Evolutionary conservation across 1,140 invertebrate genomes (phyloP).

Genomic region (Cydia pomonella): DNA sequence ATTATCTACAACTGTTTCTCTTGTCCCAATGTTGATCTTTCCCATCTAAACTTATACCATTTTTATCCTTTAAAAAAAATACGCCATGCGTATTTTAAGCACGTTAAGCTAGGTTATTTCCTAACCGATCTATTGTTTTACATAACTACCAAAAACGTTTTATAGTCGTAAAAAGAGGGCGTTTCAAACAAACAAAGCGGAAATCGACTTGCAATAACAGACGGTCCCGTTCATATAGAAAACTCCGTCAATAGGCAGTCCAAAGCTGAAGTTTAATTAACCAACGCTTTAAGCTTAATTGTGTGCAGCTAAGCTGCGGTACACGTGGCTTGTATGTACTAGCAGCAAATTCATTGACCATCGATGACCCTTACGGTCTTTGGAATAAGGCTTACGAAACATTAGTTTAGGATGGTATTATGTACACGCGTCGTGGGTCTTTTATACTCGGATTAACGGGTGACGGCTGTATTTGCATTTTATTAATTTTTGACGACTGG

Average conservation of each 20-base stretch:
- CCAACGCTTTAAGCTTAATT: conserved; percentile 76
- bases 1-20: no score
- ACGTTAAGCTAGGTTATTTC: neutral
- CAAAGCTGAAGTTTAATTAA: conserved; percentile 73
- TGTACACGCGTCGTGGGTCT: conserved; percentile 13
- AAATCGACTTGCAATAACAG: conserved; percentile 50
- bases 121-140: neutral
- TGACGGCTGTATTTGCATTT: conserved; percentile 32
- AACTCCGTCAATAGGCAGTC: conserved; percentile 64
- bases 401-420: no score
- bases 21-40: no score
- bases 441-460: conserved; percentile 21
- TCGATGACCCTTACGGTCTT: no score
- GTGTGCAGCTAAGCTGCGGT: conserved; percentile 71
- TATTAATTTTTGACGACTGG: conserved; percentile 31
- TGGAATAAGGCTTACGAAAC: no score
- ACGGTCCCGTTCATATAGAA: conserved; percentile 55
- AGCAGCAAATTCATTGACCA: no score
- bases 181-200: conserved; percentile 50
- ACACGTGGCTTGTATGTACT: conserved; percentile 61
- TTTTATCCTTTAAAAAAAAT: no score
- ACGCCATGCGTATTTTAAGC: neutral
- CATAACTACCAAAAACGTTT: neutral
- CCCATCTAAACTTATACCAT: no score
- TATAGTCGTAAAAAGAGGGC: conserved; percentile 4